phyloP scores from a whole-genome alignment of 2,888 invertebrate species.

The Trissoscelio sp. region DNA sequence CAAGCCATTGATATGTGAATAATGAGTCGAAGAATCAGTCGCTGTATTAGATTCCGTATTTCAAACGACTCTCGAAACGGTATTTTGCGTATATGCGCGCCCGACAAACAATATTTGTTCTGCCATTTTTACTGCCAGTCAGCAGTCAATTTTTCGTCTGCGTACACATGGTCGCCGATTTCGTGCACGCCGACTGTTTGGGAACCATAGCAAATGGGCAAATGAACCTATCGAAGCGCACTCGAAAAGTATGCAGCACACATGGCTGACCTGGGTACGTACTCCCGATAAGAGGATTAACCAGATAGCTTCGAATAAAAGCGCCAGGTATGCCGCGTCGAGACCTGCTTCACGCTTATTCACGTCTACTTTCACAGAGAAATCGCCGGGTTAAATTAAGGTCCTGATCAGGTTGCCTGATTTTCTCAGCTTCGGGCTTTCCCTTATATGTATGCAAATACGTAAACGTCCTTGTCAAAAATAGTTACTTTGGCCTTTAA shows the following conservation, averaged over 20 bases:
- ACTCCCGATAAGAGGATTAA: slow-evolving; percentile 60
- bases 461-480: background rate
- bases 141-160: slow-evolving; percentile 38
- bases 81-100: slow-evolving; percentile 7
- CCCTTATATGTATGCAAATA: slow-evolving; percentile 14
- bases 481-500: background rate
- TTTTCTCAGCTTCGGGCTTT: slow-evolving; percentile 4
- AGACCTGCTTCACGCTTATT: slow-evolving; percentile 20
- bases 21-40: slow-evolving; percentile 30
- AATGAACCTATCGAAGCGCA: slow-evolving; percentile 55
- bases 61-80: slow-evolving; percentile 32
- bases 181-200: slow-evolving; percentile 23
- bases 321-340: slow-evolving; percentile 36
- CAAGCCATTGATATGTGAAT: slow-evolving; percentile 29
- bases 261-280: slow-evolving; percentile 50
- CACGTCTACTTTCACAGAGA: slow-evolving; percentile 25
- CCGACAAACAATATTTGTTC: slow-evolving; percentile 31
- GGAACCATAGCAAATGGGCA: slow-evolving; percentile 51
- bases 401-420: slow-evolving; percentile 17
- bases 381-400: slow-evolving; percentile 12
- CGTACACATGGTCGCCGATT: slow-evolving; percentile 29
- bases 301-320: slow-evolving; percentile 52
- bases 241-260: slow-evolving; percentile 56
- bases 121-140: slow-evolving; percentile 30
- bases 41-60: slow-evolving; percentile 22